These are phyloP conservation scores for Sebastolobus alascanus DNA, from an alignment of 2,797 vertebrate genomes.

Conservation along the genomic window DNA sequence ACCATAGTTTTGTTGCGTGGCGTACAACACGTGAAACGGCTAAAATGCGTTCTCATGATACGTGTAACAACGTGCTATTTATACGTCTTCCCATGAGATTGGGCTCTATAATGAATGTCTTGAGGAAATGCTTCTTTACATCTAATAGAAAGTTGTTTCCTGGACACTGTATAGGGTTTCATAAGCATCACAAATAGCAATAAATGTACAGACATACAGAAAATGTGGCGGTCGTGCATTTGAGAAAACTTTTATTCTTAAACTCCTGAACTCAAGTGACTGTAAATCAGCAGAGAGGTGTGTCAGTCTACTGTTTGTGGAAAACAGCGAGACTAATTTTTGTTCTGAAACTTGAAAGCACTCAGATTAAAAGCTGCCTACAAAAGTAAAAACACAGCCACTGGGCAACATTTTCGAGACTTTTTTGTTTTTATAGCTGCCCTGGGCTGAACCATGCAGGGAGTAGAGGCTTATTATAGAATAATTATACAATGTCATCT, in stretches of 20 bases:
- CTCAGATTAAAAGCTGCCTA: constrained; percentile 74
- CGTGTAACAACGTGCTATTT: too few species aligned
- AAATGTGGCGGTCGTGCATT: not conserved
- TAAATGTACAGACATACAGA: not conserved
- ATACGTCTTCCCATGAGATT: not conserved
- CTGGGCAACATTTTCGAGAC: constrained; percentile 58
- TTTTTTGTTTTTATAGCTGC: constrained; percentile 81
- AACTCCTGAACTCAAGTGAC: constrained; percentile 7
- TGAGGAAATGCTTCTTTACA: not conserved
- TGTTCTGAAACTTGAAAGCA: constrained; percentile 63
- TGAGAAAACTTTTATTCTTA: not conserved
- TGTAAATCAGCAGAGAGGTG: constrained; percentile 11
- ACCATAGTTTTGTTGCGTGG: too few species aligned
- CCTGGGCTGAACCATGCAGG: constrained; percentile 60
- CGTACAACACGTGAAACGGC: too few species aligned
- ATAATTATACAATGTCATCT: constrained; percentile 86
- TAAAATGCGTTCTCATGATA: not conserved
- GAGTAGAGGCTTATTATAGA: constrained; percentile 79
- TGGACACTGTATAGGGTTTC: not conserved
- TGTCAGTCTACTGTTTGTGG: constrained; percentile 49
- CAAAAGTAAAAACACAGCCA: constrained; percentile 51
- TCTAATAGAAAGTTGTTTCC: not conserved
- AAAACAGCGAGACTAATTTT: constrained; percentile 47
- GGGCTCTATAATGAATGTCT: not conserved
- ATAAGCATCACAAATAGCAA: constrained; percentile 8